A percentile compares a stretch with the other conserved stretches of the same genome.
Conservation (phyloP, 92 coral and sea anemone genomes). For the Epizoanthus ramosus region DNA sequence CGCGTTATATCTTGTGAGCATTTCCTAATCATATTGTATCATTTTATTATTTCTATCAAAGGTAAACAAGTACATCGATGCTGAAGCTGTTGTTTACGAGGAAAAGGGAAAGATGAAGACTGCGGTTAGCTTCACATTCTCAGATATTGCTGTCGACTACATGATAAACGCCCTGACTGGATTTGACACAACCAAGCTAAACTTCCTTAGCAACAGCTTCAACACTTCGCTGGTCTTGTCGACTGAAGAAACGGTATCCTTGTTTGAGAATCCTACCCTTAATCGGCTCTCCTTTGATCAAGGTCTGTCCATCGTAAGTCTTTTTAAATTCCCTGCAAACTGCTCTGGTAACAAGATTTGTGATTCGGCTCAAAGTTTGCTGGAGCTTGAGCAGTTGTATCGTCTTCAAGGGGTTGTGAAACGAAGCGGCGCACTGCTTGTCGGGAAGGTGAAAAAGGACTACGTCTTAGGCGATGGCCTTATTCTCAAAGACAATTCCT, state of each 20-base stretch:
- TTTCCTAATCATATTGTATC: neutral
- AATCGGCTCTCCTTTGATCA: slow-evolving; percentile 79
- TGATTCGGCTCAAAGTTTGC: slow-evolving; percentile 75
- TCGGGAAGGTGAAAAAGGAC: slow-evolving; percentile 76
- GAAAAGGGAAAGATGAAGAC: slow-evolving; percentile 74
- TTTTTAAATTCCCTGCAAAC: slow-evolving; percentile 85
- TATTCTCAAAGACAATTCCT: slow-evolving; percentile 77
- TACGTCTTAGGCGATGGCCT: slow-evolving; percentile 83
- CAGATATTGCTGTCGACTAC: slow-evolving; percentile 83
- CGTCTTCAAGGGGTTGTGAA: slow-evolving; percentile 89
- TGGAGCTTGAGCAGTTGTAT: slow-evolving; percentile 91
- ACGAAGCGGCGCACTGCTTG: slow-evolving; percentile 70
- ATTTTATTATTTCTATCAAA: neutral
- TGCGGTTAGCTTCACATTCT: slow-evolving; percentile 85
- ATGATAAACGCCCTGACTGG: slow-evolving; percentile 92
- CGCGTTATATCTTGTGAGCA: too few species aligned
- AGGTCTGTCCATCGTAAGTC: slow-evolving; percentile 85
- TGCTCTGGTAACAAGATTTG: slow-evolving; percentile 79
- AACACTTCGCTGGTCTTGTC: slow-evolving; percentile 88
- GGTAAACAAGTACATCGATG: slow-evolving; percentile 83
- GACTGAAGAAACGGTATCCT: slow-evolving; percentile 73
- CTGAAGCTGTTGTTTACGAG: slow-evolving; percentile 93
- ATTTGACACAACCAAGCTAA: slow-evolving; percentile 70
- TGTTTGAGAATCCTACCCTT: slow-evolving; percentile 87
- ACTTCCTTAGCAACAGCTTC: slow-evolving; percentile 71